Evolutionary conservation across 2,888 invertebrate genomes (phyloP).

Genomic region (Spisula subtruncata): DNA sequence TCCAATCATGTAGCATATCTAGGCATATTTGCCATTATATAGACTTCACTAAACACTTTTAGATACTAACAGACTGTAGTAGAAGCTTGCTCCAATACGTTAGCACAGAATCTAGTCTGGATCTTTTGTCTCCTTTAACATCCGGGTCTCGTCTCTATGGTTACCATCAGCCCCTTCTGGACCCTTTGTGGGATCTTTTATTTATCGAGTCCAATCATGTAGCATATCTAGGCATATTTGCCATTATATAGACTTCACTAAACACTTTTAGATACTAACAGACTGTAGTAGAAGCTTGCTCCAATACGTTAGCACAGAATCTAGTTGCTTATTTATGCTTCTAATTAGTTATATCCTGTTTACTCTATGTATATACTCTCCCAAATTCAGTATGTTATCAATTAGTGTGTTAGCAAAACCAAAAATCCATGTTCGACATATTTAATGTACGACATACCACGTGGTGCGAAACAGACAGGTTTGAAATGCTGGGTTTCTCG

Average conservation of each 20-base stretch:
- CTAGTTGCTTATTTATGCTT: slow-evolving; percentile 53
- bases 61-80: slow-evolving; percentile 43
- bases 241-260: slow-evolving; percentile 31
- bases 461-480: slow-evolving; percentile 19
- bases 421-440: not conserved
- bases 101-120: slow-evolving; percentile 52
- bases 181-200: not conserved
- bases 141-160: not conserved
- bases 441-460: not conserved
- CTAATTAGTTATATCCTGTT: slow-evolving; percentile 25
- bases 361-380: slow-evolving; percentile 28
- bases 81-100: slow-evolving; percentile 30
- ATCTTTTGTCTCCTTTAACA: too few species aligned
- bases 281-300: slow-evolving; percentile 31
- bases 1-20: slow-evolving; percentile 27
- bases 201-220: slow-evolving; percentile 32
- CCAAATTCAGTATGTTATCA: not conserved
- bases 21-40: not conserved
- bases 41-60: slow-evolving; percentile 40
- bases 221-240: slow-evolving; percentile 7
- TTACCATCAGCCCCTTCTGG: not conserved
- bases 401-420: slow-evolving; percentile 15
- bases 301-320: slow-evolving; percentile 40
- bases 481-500: slow-evolving; percentile 14
- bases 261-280: slow-evolving; percentile 47